phyloP scores from a whole-genome alignment of 2,797 vertebrate genomes.

The Percopsis omiscomaycus region DNA sequence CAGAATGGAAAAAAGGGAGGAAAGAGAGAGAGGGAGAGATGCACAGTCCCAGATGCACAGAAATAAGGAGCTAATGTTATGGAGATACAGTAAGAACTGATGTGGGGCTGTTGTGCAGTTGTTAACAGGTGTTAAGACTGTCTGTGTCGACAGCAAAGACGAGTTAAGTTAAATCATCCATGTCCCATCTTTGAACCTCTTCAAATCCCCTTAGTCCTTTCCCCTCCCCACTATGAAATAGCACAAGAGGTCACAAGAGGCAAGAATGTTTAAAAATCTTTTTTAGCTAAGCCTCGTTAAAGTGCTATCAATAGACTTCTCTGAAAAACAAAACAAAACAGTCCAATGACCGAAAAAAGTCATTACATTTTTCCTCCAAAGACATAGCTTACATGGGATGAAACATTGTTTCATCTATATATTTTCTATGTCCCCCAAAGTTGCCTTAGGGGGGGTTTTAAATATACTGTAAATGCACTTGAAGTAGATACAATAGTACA shows the following conservation, averaged over 20 bases:
- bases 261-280: conserved; percentile 72
- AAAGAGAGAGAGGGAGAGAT: not conserved
- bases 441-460: conserved; percentile 13
- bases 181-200: conserved; percentile 35
- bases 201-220: conserved; percentile 11
- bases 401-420: conserved; percentile 41
- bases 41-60: conserved; percentile 22
- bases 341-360: conserved; percentile 62
- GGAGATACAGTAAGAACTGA: not conserved
- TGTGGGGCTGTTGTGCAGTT: conserved; percentile 2
- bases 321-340: conserved; percentile 69
- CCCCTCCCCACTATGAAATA: conserved; percentile 49
- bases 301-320: conserved; percentile 72
- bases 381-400: conserved; percentile 41
- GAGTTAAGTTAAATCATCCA: conserved; percentile 47
- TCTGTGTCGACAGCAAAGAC: conserved; percentile 36
- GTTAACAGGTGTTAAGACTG: conserved; percentile 35
- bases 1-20: conserved; percentile 51
- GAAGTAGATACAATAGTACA: not conserved
- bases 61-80: conserved; percentile 26
- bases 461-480: conserved; percentile 21
- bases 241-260: conserved; percentile 58
- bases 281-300: conserved; percentile 63
- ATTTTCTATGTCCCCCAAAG: conserved; percentile 28
- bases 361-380: conserved; percentile 8